Evolutionary conservation across 2,797 vertebrate species (phyloP).

Genomic region (Coilia nasus): DNA sequence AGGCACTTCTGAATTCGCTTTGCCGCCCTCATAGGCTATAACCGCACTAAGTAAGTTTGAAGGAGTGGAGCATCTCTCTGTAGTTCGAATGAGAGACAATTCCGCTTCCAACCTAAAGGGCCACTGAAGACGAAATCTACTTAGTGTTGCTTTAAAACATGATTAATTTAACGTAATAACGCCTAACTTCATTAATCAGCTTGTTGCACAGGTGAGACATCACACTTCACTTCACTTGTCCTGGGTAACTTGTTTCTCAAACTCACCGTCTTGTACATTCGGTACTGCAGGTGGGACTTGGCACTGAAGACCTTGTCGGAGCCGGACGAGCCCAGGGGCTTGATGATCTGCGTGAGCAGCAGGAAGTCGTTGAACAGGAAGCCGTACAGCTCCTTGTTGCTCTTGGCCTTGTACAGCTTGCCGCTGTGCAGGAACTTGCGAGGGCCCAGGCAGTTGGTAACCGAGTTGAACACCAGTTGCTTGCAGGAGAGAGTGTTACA

Average conservation of each 20-base stretch:
- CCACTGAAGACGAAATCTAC: no score
- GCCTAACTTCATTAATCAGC: no score
- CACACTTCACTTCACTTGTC: neutral
- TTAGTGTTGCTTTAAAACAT: no score
- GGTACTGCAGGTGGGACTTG: conserved; percentile 96
- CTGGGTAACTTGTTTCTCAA: neutral
- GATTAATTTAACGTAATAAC: no score
- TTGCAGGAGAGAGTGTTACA: conserved; percentile 60
- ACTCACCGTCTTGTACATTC: conserved; percentile 98
- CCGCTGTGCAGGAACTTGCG: conserved; percentile 98
- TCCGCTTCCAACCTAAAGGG: no score
- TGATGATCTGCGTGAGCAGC: conserved; percentile 93
- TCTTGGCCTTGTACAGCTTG: conserved; percentile 98
- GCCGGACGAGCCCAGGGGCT: conserved; percentile 90
- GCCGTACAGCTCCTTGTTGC: conserved; percentile 96
- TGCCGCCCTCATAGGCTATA: no score
- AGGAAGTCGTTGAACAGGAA: conserved; percentile 99
- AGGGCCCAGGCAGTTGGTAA: conserved; percentile 97
- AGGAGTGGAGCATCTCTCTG: no score
- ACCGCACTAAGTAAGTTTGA: no score
- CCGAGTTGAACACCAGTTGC: conserved; percentile 99
- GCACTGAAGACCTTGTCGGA: conserved; percentile 96
- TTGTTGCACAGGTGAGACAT: neutral
- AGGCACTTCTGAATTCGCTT: no score
- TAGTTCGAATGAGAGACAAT: no score